Evolutionary conservation across 2,113 vertebrate genomes (phyloP), one percentile per base, ranked within the genome.

Genomic region (Trachemys scripta): DNA sequence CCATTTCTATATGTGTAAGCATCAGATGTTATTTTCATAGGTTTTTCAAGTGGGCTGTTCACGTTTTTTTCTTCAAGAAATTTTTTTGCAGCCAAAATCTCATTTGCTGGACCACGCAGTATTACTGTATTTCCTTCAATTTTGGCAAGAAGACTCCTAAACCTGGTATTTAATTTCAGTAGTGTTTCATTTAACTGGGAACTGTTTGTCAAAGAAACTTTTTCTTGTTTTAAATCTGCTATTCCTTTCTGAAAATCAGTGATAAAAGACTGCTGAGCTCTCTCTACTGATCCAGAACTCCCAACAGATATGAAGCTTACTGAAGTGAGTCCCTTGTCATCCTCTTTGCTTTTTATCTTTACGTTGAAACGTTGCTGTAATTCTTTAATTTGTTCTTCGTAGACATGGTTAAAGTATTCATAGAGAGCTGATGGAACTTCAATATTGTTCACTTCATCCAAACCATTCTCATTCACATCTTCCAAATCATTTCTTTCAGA

Each of bases 381-480:
- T 42, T 8, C 22, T 20, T 93, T 1, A 38, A 98, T 90, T 82
- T 94, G 45, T 42, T 89, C 56, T 91, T 96, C 59, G 93, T 13
- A 53, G 12, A 49, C 53, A 51, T 94, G 59, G 56, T 0, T 62
- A 80, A 98, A 98, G 91, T 98, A 98, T 53, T 98, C 98, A 57
- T 97, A 97, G 7, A 96, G 49, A 96, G 50, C 25, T 29, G 91
- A 87, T 0, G 57, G 38, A 93, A 98, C 88, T 88, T 17, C 31
- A 69, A 95, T 20, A 8, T 1, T 2, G 8, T 2, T 13, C 3
- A 1, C 20, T 84, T 92, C 80, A 62, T 80, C 92, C 90, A 79
- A 59, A 78, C 1, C 54, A 5, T 27, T 89, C 65, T 88, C 42
- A 20, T 31, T 29, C 5, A 10, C 10, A 62, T 86, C 81, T 76